Base-by-base conservation (phyloP, 2,113 vertebrate genomes). In the Micronycteris hirsuta region DNA sequence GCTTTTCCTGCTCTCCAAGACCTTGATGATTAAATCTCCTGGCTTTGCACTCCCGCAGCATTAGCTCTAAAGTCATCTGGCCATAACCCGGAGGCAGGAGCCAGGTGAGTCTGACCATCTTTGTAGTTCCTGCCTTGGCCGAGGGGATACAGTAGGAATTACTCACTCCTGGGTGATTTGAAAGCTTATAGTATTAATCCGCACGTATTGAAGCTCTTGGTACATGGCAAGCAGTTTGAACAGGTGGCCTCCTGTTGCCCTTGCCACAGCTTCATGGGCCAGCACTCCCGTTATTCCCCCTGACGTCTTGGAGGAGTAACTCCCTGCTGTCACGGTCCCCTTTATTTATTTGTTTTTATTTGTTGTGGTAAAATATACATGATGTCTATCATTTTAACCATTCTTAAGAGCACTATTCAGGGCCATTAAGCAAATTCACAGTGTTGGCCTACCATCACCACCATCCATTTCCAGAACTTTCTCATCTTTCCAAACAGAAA, bases 281-380 rank as follows among this genome's bases (percentile, higher is more conserved):
- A 43, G 71, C 4, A 3, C 63, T 33, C 52, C 1, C 4, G 36
- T 58, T 38, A 17, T 47, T 17, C 15, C 6, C 4, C 0, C 1
- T 17, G 83, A 47, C 19, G 24, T 36, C 36, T 45, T 47, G 33
- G n/a, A 70, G 76, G 43, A 36, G n/a, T 33, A 26, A 65, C 11
- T 15, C 36, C 28, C 7, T 4, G 5, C 41, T 49, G 76, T 28
- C 16, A 12, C 12, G 65, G 33, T 36, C 17, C 65, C 17, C 65
- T 20, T 70, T 22, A 70, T 70, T 71, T 41, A 41, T n/a, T 38
- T 68, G n/a, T 38, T 41, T 41, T 71, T 41, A 41, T 36, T 22
- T 22, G 36, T 70, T 19, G 22, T 38, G n/a, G 36, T 70, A 38
- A 24, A 70, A 38, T 70, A 13, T 9, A 5, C n/a, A 68, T 2